Conservation (phyloP, 1,140 invertebrate species). For the Dolichoris vasculosae region DNA sequence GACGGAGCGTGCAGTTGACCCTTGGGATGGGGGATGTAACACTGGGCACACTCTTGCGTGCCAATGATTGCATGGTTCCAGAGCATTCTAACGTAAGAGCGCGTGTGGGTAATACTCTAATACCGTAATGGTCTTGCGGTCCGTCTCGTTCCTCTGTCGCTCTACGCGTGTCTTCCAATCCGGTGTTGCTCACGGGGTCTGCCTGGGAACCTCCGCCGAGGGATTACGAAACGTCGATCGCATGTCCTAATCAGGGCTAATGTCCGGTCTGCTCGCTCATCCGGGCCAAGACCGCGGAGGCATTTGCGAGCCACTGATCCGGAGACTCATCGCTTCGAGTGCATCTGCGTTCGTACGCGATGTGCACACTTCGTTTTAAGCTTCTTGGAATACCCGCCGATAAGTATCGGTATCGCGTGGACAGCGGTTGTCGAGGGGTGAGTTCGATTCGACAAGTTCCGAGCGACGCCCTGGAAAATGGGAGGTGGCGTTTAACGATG, state of each 20-base stretch:
- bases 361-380: conserved; percentile 22
- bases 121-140: conserved; percentile 59
- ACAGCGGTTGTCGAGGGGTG: background rate
- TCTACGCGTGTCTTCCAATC: conserved; percentile 3
- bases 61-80: conserved; percentile 65
- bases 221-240: conserved; percentile 64
- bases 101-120: conserved; percentile 56
- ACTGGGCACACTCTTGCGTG: conserved; percentile 59
- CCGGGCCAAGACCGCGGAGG: conserved; percentile 51
- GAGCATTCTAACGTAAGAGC: conserved; percentile 62
- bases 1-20: background rate
- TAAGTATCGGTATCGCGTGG: background rate
- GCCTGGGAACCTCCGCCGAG: conserved; percentile 49
- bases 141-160: background rate
- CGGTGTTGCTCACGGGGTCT: conserved; percentile 52
- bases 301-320: conserved; percentile 46
- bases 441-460: background rate
- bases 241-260: conserved; percentile 63
- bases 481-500: background rate
- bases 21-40: conserved; percentile 47
- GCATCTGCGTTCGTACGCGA: background rate
- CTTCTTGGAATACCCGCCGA: background rate
- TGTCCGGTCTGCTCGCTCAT: conserved; percentile 56
- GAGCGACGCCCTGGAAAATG: background rate
- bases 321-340: conserved; percentile 26